Evolutionary conservation across 2,113 vertebrate genomes (phyloP), one percentile per base, ranked within the genome.

Genomic region (Lonchura striata): DNA sequence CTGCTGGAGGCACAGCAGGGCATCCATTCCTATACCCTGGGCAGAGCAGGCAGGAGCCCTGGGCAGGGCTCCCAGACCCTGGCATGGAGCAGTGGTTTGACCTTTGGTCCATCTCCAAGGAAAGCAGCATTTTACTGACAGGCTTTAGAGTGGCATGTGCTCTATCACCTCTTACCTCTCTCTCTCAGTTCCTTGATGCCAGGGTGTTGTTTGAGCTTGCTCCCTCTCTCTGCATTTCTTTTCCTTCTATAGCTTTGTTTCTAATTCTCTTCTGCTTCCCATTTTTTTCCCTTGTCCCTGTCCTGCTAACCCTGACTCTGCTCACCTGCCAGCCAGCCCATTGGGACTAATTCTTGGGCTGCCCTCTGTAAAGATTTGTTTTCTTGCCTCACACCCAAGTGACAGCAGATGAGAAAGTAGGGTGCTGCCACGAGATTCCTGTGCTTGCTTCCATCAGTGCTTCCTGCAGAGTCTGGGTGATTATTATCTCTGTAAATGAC

Each of bases 401-500:
- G 44, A 68, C 66, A 69, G 82, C 56, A 64, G 72, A 78, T 88
- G 86, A 77, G 77, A 83, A 81, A 63, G 54, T 3, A 71, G 92
- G 83, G 85, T 86, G 76, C 76, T 84, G 59, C 65, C 72, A 19
- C 0, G 0, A 47, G 42, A 56, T 63, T 89, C 87, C 75, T 70
- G 70, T 69, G 53, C 68, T 80, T 60, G 68, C 82, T 89, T 76
- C 84, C 90, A 64, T 79, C 92, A 84, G 81, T 44, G 83, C 70
- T 86, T 91, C 71, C 84, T 79, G 86, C 93, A 81, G 90, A 88
- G 71, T 72, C 69, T 31, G 66, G 60, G 54, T 0, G 61, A 96
- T 97, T 50, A 59, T 86, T 91, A 96, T 96, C 93, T 93, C 93
- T 61, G 64, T 82, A 95, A 96, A 95, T 10, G 68, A 82, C 92